Evolutionary conservation across 2,113 vertebrate genomes (phyloP).

Genomic region (Psilopsiagon aymara): DNA sequence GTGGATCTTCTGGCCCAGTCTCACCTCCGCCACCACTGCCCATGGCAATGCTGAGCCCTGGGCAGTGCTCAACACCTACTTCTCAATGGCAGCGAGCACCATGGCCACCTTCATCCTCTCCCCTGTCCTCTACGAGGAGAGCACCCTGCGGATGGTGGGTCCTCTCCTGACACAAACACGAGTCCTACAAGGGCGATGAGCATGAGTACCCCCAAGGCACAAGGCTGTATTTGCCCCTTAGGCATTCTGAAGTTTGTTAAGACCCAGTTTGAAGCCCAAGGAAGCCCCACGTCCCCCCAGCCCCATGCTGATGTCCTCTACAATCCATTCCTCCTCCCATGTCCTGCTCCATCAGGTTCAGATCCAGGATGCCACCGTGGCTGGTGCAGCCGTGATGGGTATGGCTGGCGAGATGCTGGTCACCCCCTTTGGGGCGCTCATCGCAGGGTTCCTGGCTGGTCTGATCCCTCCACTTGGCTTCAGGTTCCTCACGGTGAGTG

Average conservation of each 20-base stretch:
- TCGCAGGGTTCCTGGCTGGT: conserved; percentile 85
- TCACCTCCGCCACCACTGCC: conserved; percentile 81
- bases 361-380: conserved; percentile 90
- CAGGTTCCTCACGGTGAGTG: conserved; percentile 85
- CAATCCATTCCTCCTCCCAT: accelerated
- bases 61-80: conserved; percentile 89
- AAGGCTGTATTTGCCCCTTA: not conserved
- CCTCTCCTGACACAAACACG: not conserved
- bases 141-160: conserved; percentile 85
- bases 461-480: conserved; percentile 85
- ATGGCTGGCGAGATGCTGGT: conserved; percentile 93
- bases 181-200: accelerated
- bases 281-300: not conserved
- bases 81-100: conserved; percentile 86
- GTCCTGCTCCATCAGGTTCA: conserved; percentile 79
- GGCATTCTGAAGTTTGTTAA: not conserved
- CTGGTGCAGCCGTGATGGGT: conserved; percentile 83
- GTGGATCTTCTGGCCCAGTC: conserved; percentile 98
- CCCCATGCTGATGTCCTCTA: not conserved
- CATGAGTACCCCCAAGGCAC: not conserved
- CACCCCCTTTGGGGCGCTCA: conserved; percentile 89
- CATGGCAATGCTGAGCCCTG: conserved; percentile 81
- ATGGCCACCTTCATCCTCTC: conserved; percentile 82
- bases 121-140: conserved; percentile 74
- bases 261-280: not conserved